Evolutionary conservation across 1,140 invertebrate genomes (phyloP), one percentile per base, ranked within the genome.

Genomic region (Drosophila melanogaster): DNA sequence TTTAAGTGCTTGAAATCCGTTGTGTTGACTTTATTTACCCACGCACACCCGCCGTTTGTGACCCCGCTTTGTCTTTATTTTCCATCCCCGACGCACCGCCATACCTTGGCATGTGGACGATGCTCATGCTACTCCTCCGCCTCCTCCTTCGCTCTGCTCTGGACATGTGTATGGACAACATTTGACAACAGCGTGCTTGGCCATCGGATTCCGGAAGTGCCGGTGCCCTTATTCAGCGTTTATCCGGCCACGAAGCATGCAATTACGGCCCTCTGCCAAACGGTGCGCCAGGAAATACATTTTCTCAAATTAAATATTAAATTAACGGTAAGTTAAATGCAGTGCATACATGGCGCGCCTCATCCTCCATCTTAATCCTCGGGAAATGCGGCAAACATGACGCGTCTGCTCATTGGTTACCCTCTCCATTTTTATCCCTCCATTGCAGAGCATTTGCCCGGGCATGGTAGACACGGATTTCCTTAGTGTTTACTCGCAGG

Each of bases 161-260:
- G 54, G 53, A 61, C 50, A n/a, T 6, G n/a, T 47, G 46, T 11
- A 22, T 38, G 41, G 55, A 51, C 67, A 57, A 51, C 67, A 57
- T 77, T 67, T 59, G 72, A 60, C 80, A 64, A 59, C 59, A 94
- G 94, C 61, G 78, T 93, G 15, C 90, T 93, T 3, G 94, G 93
- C 15, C 93, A 93, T 69, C 84, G 92, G 46, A 91, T 94, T 60
- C 93, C 93, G 30, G 91, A 92, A 72, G 81, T 91, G 70, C 91
- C 93, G 15, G 89, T 93, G 38, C 93, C 93, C 35, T 92, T 92
- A 65, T 93, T 93, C 77, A 92, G 87, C 64, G 85, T 93, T 66
- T 95, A 95, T 92, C 92, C 93, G 53, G 94, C 94, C 30, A 93
- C 94, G 8, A 95, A 95, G 77, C 93, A 93, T 78, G 93, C 94